phyloP scores from a whole-genome alignment of 1,140 invertebrate species.

The Hypsibius dujardini region DNA sequence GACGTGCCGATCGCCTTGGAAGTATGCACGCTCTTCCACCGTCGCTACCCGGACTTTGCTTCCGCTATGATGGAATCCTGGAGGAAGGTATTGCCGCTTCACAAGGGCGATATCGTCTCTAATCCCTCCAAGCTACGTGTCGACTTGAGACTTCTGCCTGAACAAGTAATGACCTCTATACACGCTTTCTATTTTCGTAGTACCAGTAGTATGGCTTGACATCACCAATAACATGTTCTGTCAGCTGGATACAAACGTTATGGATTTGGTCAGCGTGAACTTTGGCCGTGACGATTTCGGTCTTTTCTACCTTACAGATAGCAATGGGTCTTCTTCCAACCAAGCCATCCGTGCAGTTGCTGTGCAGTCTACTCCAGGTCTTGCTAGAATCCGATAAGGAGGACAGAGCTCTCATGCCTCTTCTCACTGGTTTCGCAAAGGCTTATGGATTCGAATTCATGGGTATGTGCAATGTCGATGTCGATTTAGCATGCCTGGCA shows the following conservation, averaged over 20 bases:
- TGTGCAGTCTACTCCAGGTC: not conserved
- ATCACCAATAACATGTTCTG: too few species aligned
- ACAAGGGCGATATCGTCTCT: constrained; percentile 39
- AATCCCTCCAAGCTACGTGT: constrained; percentile 81
- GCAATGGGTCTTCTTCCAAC: not conserved
- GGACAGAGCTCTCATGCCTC: not conserved
- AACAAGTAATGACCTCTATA: not conserved
- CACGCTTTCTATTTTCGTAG: too few species aligned
- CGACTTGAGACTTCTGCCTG: constrained; percentile 42
- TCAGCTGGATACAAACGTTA: too few species aligned
- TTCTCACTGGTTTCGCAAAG: not conserved
- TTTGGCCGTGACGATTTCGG: too few species aligned
- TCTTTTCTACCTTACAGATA: too few species aligned
- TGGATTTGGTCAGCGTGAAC: too few species aligned
- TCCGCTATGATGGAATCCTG: constrained; percentile 69
- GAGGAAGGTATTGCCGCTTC: constrained; percentile 63
- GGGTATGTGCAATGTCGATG: not conserved
- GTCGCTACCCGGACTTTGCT: constrained; percentile 73
- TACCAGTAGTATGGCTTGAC: too few species aligned
- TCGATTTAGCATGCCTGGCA: too few species aligned
- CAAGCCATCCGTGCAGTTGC: not conserved
- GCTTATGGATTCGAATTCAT: constrained; percentile 19
- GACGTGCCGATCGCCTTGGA: constrained; percentile 69
- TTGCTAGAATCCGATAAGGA: not conserved
- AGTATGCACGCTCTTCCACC: constrained; percentile 68